phyloP scores from a whole-genome alignment of 2,113 vertebrate species.

The Thomomys bottae region DNA sequence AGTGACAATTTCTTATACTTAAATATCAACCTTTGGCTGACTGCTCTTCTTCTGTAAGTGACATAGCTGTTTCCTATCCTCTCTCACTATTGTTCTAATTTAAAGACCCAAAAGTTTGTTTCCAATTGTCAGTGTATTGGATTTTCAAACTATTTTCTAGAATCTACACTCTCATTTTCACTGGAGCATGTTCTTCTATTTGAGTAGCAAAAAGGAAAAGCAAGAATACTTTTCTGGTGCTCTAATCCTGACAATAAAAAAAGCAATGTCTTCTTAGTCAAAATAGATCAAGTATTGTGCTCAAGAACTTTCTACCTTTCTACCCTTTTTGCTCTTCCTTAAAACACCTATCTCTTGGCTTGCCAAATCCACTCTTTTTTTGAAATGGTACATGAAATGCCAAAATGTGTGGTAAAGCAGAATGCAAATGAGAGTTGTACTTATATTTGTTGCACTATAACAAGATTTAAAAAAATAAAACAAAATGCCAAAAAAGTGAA shows the following conservation, averaged over 20 bases:
- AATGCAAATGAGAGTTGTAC: neutral
- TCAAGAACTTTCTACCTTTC: neutral
- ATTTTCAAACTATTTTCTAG: conserved; percentile 60
- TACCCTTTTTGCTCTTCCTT: neutral
- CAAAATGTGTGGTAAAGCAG: neutral
- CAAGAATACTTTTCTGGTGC: conserved; percentile 11
- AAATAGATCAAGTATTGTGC: neutral
- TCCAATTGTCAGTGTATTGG: conserved; percentile 7
- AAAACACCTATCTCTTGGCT: neutral
- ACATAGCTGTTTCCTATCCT: neutral
- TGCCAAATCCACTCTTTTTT: neutral
- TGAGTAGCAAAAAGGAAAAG: neutral
- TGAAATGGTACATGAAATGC: neutral
- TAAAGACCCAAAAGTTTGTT: conserved; percentile 51
- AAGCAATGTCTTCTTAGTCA: neutral
- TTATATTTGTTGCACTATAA: neutral
- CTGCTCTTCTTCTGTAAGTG: conserved; percentile 6
- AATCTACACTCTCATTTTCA: conserved; percentile 52
- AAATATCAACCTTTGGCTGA: neutral
- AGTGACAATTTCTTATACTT: neutral
- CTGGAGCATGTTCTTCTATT: neutral
- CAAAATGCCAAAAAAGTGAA: neutral
- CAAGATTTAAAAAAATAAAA: conserved; percentile 6
- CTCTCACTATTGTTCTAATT: conserved; percentile 21
- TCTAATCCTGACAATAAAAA: neutral